Evolutionary conservation across 2,113 vertebrate genomes (phyloP).

Genomic region (Cynocephalus volans): DNA sequence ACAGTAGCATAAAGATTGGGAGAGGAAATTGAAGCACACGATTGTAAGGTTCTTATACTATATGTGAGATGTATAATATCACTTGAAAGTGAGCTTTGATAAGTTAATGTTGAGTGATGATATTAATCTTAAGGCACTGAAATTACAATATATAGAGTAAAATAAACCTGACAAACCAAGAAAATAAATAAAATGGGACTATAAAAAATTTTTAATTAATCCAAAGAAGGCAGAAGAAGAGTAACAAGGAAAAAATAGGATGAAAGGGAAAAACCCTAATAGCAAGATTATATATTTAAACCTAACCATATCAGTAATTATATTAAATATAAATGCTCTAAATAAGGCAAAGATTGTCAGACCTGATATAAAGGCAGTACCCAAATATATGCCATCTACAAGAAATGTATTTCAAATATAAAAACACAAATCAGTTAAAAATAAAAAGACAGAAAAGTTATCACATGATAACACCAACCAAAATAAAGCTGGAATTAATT

Average conservation of each 20-base stretch:
- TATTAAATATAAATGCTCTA: background rate
- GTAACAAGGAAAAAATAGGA: background rate
- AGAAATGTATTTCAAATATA: background rate
- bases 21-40: background rate
- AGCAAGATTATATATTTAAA: background rate
- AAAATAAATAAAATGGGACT: background rate
- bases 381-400: background rate
- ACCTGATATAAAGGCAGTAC: background rate
- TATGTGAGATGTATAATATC: background rate
- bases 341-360: background rate
- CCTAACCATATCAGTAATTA: background rate
- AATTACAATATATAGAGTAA: background rate
- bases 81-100: background rate
- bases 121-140: background rate
- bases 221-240: background rate
- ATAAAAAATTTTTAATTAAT: background rate
- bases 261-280: background rate
- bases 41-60: background rate
- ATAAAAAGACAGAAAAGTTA: background rate
- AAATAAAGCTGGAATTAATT: background rate
- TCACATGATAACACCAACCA: background rate
- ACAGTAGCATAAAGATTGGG: no score
- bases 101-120: background rate
- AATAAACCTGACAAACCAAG: background rate
- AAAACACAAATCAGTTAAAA: background rate